Evolutionary conservation across 2,113 vertebrate species (phyloP), one percentile per base, ranked within the genome.

Genomic region (Copsychus sechellarum): DNA sequence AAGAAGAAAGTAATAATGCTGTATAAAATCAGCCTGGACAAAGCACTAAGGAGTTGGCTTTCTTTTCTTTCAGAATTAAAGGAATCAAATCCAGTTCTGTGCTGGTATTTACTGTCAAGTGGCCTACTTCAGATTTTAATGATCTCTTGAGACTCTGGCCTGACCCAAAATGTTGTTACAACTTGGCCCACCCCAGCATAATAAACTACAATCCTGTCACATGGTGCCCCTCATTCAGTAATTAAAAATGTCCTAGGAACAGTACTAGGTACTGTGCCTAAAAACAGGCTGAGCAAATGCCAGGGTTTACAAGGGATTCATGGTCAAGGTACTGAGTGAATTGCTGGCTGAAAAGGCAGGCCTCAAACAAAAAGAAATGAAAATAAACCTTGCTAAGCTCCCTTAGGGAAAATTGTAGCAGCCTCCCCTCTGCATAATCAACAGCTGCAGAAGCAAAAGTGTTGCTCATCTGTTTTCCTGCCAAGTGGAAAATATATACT

Each of bases 81-180:
- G 74, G 87, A 93, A 70, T 93, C 64, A 80, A 61, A 92, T 82
- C 79, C 76, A 91, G 38, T 88, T 83, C 66, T 88, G 62, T 3
- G 2, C 58, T 62, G 71, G 79, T 80, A 92, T 95, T 96, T 91
- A 92, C 79, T n/a, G 64, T 96, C 67, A 80, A 95, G 90, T 92
- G 81, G 67, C n/a, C 85, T 92, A 70, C 79, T 94, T 91, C 87
- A 88, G 60, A 80, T 88, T 94, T 95, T 95, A 97, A 95, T 78
- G 81, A 86, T 88, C 92, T 94, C 93, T 94, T 86, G 91, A 94
- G 90, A 70, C 94, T 74, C n/a, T 83, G 50, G 67, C 47, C 90
- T 93, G 81, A 95, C 81, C 79, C 85, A 92, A 90, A 93, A 74
- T 92, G 85, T 93, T 96, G 79, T 77, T 88, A 90, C 62, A 81